Conservation (phyloP, 2,797 vertebrate species). For the Lacerta agilis region DNA sequence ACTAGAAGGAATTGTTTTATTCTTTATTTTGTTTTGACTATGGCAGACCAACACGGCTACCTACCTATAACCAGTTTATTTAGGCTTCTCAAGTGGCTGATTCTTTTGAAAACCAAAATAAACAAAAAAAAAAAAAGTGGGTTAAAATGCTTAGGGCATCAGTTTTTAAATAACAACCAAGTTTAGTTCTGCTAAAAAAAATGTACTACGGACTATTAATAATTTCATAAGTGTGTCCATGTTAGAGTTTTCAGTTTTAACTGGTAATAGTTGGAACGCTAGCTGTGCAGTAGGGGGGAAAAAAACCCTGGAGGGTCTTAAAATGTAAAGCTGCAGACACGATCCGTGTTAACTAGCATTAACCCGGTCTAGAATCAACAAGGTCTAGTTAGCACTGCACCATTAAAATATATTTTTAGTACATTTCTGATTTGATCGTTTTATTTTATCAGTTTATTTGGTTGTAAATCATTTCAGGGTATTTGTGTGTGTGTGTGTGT, state of each 20-base stretch:
- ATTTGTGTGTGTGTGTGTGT: no score
- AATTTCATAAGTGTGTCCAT: background rate
- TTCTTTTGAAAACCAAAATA: conserved; percentile 9
- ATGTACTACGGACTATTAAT: background rate
- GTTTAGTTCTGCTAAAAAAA: background rate
- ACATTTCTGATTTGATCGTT: no score
- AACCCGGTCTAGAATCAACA: no score
- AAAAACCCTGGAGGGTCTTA: background rate
- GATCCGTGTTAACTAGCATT: background rate
- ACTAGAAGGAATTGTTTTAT: no score
- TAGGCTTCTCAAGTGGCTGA: background rate
- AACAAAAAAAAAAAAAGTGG: background rate
- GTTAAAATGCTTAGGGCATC: conserved; percentile 6
- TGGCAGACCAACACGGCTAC: no score
- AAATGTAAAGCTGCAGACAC: background rate
- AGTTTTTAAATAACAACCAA: background rate
- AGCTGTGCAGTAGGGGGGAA: background rate
- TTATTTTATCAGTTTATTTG: no score
- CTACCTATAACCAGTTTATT: background rate
- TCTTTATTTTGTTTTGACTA: no score
- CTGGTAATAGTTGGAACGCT: background rate
- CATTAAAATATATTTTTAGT: no score
- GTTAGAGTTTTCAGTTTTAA: background rate
- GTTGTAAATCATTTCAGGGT: no score
- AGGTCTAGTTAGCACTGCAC: no score